Conservation (phyloP, 1,140 invertebrate species). For the Alviniconcha marisindica region DNA sequence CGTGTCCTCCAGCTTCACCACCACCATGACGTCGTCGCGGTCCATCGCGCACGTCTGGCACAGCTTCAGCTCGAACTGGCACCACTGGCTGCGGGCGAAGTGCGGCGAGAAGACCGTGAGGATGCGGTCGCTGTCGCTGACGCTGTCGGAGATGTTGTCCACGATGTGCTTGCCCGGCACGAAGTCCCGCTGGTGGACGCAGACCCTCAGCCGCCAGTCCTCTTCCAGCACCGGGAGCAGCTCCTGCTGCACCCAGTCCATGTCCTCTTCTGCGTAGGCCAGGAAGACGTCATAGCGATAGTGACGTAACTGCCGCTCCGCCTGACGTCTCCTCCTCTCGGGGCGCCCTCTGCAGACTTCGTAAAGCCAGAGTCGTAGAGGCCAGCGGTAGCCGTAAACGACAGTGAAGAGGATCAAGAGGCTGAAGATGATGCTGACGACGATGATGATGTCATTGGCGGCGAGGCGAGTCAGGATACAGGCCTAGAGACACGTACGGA, state of each 20-base stretch:
- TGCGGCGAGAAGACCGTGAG: slow-evolving; percentile 57
- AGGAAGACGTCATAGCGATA: slow-evolving; percentile 48
- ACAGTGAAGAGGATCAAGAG: no score
- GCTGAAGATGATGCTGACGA: no score
- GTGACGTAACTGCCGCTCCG: background rate
- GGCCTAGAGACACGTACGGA: no score
- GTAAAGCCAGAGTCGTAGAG: slow-evolving; percentile 20
- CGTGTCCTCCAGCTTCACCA: slow-evolving; percentile 46
- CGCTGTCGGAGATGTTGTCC: slow-evolving; percentile 59
- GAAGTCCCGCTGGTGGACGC: slow-evolving; percentile 68
- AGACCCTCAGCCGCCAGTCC: slow-evolving; percentile 46
- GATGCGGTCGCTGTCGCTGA: slow-evolving; percentile 55
- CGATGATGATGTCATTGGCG: no score
- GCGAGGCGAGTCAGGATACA: no score
- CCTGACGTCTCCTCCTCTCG: background rate
- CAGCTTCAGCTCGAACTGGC: slow-evolving; percentile 74
- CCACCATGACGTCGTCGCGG: slow-evolving; percentile 38
- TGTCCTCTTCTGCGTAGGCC: slow-evolving; percentile 46
- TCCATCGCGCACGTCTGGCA: slow-evolving; percentile 42
- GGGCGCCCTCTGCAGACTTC: background rate
- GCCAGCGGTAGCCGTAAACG: slow-evolving; percentile 25
- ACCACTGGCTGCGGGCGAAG: slow-evolving; percentile 61
- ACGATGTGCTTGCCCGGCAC: slow-evolving; percentile 53
- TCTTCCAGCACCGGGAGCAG: slow-evolving; percentile 26
- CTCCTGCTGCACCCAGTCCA: slow-evolving; percentile 40